A percentile compares a stretch with the other conserved stretches of the same genome.
Conservation (phyloP, 2,113 vertebrate genomes). For the Oryzias javanicus region DNA sequence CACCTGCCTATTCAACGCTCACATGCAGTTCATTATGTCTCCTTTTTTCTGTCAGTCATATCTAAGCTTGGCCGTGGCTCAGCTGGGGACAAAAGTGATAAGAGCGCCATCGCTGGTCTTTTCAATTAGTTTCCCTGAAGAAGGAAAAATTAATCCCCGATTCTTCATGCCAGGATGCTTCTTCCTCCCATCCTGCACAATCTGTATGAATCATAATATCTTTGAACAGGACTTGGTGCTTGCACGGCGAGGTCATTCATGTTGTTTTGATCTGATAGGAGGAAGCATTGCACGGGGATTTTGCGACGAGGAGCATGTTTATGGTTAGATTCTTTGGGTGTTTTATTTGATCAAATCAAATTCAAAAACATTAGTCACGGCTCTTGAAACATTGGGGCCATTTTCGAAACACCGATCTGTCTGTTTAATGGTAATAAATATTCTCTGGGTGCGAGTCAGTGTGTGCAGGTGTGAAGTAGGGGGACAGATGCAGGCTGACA, state of each 20-base stretch:
- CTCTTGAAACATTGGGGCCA: slow-evolving; percentile 5
- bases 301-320: slow-evolving; percentile 36
- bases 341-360: slow-evolving; percentile 36
- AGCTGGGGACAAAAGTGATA: slow-evolving; percentile 63
- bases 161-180: slow-evolving; percentile 71
- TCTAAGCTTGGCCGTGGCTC: slow-evolving; percentile 64
- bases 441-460: background rate
- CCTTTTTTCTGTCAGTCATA: slow-evolving; percentile 64
- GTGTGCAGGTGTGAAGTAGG: background rate
- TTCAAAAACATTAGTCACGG: slow-evolving; percentile 24
- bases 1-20: slow-evolving; percentile 63
- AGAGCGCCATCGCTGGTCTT: slow-evolving; percentile 55
- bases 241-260: slow-evolving; percentile 56
- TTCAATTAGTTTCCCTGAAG: slow-evolving; percentile 73
- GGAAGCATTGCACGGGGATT: slow-evolving; percentile 56
- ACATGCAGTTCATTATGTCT: slow-evolving; percentile 67
- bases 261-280: slow-evolving; percentile 46
- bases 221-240: slow-evolving; percentile 60
- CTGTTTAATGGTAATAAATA: slow-evolving; percentile 30
- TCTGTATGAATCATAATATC: slow-evolving; percentile 68
- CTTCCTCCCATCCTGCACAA: slow-evolving; percentile 62
- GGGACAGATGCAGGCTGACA: background rate
- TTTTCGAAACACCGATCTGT: slow-evolving; percentile 4
- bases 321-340: slow-evolving; percentile 14
- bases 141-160: slow-evolving; percentile 64